These are phyloP conservation scores for Tympanoctomys barrerae DNA, from an alignment of 2,797 vertebrate species.

Conservation along the genomic window DNA sequence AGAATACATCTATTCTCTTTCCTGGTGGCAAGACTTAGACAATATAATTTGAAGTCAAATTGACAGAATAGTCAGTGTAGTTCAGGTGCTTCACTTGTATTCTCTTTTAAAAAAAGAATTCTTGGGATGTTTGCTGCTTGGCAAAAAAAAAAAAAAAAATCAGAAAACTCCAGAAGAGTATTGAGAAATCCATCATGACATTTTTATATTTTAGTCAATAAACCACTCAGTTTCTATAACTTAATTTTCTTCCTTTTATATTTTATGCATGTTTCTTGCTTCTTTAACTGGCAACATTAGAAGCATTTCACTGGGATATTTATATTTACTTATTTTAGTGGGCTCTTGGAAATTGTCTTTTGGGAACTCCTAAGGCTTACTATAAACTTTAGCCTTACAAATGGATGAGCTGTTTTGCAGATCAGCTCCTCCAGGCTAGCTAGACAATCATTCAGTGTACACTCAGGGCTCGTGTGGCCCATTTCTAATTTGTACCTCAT, in stretches of 20 bases:
- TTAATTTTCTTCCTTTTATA: neutral
- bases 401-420: conserved; percentile 62
- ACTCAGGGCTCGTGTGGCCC: conserved; percentile 59
- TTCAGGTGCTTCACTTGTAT: neutral
- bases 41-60: conserved; percentile 47
- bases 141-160: neutral
- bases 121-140: conserved; percentile 35
- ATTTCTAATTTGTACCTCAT: conserved; percentile 72
- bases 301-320: conserved; percentile 14
- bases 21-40: conserved; percentile 50
- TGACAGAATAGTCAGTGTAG: neutral
- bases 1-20: conserved; percentile 16
- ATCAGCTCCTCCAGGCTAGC: conserved; percentile 54
- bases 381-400: conserved; percentile 63
- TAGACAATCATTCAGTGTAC: conserved; percentile 76
- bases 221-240: conserved; percentile 6
- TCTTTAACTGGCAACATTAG: conserved; percentile 33
- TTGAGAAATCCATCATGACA: neutral
- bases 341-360: neutral
- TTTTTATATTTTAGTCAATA: conserved; percentile 60
- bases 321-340: conserved; percentile 61
- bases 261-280: conserved; percentile 44
- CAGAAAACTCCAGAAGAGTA: conserved; percentile 43
- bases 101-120: conserved; percentile 25
- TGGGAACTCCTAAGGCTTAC: conserved; percentile 20